phyloP scores from a whole-genome alignment of 1,140 invertebrate genomes.

The Telenomus remus region DNA sequence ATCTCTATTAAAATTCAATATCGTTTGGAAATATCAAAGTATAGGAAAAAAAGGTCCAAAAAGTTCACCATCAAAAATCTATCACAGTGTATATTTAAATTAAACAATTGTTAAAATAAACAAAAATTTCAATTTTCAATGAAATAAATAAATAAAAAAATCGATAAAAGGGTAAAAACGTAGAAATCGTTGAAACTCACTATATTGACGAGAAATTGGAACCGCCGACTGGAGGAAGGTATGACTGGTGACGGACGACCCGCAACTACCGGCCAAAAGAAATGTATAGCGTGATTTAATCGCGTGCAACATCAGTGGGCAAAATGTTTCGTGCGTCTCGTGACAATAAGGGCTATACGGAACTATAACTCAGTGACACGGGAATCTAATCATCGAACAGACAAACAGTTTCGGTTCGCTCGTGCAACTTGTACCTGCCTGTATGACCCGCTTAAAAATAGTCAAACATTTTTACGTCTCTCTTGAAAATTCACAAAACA shows the following conservation, averaged over 20 bases:
- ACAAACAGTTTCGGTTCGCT: conserved; percentile 51
- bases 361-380: conserved; percentile 61
- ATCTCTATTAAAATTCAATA: no score
- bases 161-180: no score
- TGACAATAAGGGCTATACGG: conserved; percentile 66
- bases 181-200: no score
- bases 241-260: conserved; percentile 32
- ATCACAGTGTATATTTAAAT: no score
- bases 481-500: no score
- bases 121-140: no score
- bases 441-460: conserved; percentile 61
- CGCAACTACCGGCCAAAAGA: conserved; percentile 33
- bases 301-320: conserved; percentile 71
- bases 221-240: conserved; percentile 25
- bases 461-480: neutral
- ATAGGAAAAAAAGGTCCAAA: no score
- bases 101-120: no score
- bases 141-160: no score
- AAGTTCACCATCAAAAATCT: no score
- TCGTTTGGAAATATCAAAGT: no score
- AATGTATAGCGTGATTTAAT: conserved; percentile 59
- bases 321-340: conserved; percentile 68
- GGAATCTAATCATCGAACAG: conserved; percentile 54
- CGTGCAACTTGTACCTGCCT: conserved; percentile 63
- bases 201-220: conserved; percentile 10